Percentiles rank a stretch among this genome's conserved stretches.
Conservation (phyloP, 2,113 vertebrate genomes). For the Petroica traversi region DNA sequence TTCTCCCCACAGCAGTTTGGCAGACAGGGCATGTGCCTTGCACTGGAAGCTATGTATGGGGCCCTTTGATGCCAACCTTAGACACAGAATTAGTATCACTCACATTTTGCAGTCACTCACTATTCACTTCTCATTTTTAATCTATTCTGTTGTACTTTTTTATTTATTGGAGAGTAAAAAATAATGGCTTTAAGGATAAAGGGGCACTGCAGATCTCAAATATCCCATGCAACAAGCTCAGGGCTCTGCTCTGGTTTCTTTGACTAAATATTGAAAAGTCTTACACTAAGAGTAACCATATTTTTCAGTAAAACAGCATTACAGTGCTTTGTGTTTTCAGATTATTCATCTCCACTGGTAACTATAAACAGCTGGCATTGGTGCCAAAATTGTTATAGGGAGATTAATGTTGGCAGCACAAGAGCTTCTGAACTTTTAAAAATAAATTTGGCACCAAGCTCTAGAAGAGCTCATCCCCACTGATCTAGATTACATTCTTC, state of each 20-base stretch:
- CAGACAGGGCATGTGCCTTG: neutral
- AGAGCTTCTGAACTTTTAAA: neutral
- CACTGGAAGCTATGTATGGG: neutral
- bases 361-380: neutral
- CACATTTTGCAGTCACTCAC: neutral
- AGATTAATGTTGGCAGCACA: conserved; percentile 18
- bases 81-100: neutral
- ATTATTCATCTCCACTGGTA: neutral
- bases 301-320: neutral
- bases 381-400: neutral
- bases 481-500: neutral
- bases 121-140: neutral
- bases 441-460: neutral
- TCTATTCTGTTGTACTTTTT: neutral
- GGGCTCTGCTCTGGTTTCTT: neutral
- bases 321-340: neutral
- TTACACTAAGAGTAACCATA: neutral
- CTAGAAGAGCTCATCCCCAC: neutral
- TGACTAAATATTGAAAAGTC: neutral
- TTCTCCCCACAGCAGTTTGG: neutral
- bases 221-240: neutral
- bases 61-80: neutral
- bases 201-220: neutral
- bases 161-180: neutral
- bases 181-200: neutral